Evolutionary conservation across 2,113 vertebrate species (phyloP).

Genomic region (Symphodus melops): DNA sequence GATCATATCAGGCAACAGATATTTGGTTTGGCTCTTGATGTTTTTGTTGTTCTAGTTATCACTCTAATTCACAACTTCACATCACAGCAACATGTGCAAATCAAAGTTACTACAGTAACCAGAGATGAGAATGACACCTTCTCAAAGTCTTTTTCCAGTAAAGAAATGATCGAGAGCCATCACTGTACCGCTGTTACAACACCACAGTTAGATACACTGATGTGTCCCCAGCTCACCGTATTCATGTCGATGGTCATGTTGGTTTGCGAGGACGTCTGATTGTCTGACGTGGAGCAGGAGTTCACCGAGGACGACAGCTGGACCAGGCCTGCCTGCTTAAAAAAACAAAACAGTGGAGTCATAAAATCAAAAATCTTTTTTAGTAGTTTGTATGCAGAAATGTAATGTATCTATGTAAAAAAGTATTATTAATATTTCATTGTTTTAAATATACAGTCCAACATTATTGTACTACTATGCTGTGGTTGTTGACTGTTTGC

Average conservation of each 20-base stretch:
- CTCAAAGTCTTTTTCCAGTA: not conserved
- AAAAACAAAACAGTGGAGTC: conserved; percentile 5
- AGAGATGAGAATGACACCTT: not conserved
- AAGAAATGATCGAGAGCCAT: not conserved
- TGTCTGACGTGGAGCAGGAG: conserved; percentile 85
- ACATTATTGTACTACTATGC: not conserved
- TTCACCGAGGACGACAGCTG: conserved; percentile 83
- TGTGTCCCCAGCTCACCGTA: conserved; percentile 84
- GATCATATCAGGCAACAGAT: no score
- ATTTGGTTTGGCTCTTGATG: no score
- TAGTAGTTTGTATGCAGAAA: not conserved
- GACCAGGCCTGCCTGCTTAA: conserved; percentile 79
- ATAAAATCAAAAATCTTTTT: conserved; percentile 18
- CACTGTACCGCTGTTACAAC: not conserved
- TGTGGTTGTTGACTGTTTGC: not conserved
- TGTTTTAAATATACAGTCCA: not conserved
- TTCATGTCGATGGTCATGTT: conserved; percentile 89
- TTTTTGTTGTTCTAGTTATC: no score
- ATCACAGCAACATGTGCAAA: not conserved
- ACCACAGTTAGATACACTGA: not conserved
- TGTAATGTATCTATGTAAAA: not conserved
- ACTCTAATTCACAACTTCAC: no score
- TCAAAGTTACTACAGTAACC: no score
- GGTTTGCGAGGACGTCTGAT: conserved; percentile 85
- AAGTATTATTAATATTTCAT: not conserved